Evolutionary conservation across 1,140 invertebrate species (phyloP).

Genomic region (Drosophila subpulchrella): DNA sequence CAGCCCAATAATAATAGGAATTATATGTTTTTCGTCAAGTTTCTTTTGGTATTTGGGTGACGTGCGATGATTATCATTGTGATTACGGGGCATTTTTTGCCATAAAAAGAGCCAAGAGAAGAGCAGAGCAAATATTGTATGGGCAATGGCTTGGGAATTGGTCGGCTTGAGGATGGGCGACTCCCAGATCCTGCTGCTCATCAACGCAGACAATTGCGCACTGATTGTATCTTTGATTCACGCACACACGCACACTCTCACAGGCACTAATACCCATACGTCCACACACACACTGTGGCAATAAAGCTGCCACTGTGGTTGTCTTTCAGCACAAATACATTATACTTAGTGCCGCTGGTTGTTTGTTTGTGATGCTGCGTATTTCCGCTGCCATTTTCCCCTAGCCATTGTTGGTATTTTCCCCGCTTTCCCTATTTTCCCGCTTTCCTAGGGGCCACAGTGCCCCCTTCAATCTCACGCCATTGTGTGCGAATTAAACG

Average conservation of each 20-base stretch:
- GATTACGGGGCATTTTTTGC: constrained; percentile 73
- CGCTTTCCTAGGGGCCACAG: neutral
- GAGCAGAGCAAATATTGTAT: constrained; percentile 18
- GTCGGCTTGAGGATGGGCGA: constrained; percentile 18
- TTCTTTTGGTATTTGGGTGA: constrained; percentile 36
- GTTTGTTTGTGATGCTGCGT: constrained; percentile 45
- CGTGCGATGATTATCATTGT: constrained; percentile 79
- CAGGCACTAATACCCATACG: neutral
- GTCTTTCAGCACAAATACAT: constrained; percentile 75
- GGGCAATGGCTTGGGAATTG: constrained; percentile 11
- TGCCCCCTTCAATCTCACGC: constrained; percentile 62
- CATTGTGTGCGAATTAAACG: constrained; percentile 80
- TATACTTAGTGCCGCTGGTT: constrained; percentile 69
- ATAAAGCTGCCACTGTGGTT: constrained; percentile 75
- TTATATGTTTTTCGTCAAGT: constrained; percentile 25
- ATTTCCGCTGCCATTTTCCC: constrained; percentile 54
- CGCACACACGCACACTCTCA: neutral
- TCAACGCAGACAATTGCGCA: constrained; percentile 78
- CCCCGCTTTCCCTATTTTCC: neutral
- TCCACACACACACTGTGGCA: constrained; percentile 46
- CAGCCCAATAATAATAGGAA: constrained; percentile 37
- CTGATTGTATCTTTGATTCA: constrained; percentile 74
- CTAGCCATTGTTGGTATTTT: constrained; percentile 45
- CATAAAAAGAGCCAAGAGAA: constrained; percentile 38
- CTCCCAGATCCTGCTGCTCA: constrained; percentile 59